A percentile compares a stretch with the other conserved stretches of the same genome.
These are phyloP conservation scores for Leptodactylus fuscus DNA, from an alignment of 2,113 vertebrate genomes.

Conservation along the genomic window DNA sequence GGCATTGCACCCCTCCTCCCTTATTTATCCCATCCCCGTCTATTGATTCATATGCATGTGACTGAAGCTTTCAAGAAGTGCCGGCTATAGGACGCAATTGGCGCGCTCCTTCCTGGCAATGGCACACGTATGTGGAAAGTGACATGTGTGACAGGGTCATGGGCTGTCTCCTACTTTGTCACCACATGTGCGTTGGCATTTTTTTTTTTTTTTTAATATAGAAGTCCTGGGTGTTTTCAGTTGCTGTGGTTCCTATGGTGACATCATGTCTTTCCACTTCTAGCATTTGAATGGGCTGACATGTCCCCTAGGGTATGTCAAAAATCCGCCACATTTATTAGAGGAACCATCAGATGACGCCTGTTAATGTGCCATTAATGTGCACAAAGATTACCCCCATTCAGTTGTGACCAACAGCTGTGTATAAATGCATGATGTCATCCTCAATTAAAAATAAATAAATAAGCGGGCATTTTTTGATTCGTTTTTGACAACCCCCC, in stretches of 20 bases:
- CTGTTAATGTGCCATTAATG: no score
- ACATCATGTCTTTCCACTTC: background rate
- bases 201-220: no score
- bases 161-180: background rate
- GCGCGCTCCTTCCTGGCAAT: background rate
- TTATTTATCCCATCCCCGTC: conserved; percentile 9
- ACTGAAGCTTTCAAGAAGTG: background rate
- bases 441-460: no score
- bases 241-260: background rate
- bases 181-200: background rate
- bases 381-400: no score
- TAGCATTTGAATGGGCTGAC: background rate
- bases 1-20: conserved; percentile 13
- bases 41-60: conserved; percentile 14
- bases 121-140: background rate
- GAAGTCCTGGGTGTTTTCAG: background rate
- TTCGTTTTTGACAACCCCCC: no score
- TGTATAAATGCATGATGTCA: no score
- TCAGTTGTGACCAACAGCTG: no score
- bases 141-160: background rate
- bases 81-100: background rate
- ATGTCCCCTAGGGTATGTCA: no score
- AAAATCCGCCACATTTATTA: no score
- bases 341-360: no score
- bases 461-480: no score